These are phyloP conservation scores for Marmota flaviventris DNA, from an alignment of 2,113 vertebrate genomes.

Conservation along the genomic window DNA sequence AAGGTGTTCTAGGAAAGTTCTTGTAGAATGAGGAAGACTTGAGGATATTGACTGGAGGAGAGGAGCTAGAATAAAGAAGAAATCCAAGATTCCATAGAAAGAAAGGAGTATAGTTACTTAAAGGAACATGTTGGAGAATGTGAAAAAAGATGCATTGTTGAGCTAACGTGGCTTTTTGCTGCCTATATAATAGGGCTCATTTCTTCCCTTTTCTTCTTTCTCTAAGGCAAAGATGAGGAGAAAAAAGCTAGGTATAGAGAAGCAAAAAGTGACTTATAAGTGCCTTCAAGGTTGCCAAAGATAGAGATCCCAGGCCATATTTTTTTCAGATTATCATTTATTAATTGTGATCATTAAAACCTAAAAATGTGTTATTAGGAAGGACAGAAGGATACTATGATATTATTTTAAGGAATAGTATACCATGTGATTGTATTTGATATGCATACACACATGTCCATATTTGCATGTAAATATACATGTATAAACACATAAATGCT, in stretches of 20 bases:
- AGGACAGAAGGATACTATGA: background rate
- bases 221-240: conserved; percentile 11
- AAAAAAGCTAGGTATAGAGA: background rate
- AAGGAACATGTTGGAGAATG: background rate
- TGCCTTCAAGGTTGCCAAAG: conserved; percentile 1
- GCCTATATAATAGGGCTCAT: background rate
- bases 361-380: background rate
- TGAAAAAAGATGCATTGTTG: background rate
- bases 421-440: background rate
- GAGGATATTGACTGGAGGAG: background rate
- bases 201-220: background rate
- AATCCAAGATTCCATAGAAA: background rate
- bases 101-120: background rate
- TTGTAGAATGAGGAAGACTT: background rate
- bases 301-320: background rate
- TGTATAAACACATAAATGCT: background rate
- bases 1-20: background rate
- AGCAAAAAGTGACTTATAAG: background rate
- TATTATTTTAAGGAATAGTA: background rate
- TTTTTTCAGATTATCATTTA: conserved; percentile 4
- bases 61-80: background rate
- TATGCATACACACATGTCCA: background rate
- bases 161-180: background rate
- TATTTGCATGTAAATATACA: background rate
- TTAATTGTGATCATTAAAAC: conserved; percentile 16